Evolutionary conservation across 2,797 vertebrate species (phyloP).

Genomic region (Eleutherodactylus coqui): DNA sequence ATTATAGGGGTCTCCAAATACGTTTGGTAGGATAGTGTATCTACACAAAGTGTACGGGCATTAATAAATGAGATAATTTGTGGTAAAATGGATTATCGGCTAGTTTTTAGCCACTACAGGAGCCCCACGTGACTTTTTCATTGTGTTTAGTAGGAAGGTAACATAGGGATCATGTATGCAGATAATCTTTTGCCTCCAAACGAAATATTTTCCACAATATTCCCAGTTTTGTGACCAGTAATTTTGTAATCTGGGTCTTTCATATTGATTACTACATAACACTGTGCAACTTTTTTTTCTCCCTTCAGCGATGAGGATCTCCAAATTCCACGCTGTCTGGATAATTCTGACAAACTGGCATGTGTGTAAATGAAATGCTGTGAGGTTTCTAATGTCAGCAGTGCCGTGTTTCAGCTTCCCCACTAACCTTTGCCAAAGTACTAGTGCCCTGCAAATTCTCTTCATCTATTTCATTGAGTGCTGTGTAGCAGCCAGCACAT

Average conservation of each 20-base stretch:
- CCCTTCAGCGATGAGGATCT: constrained; percentile 66
- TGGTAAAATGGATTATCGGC: no score
- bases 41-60: no score
- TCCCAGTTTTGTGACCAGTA: not conserved
- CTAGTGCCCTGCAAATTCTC: constrained; percentile 76
- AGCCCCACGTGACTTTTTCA: no score
- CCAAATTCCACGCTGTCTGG: constrained; percentile 77
- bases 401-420: constrained; percentile 76
- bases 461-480: constrained; percentile 80
- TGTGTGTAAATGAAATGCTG: constrained; percentile 79
- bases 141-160: no score
- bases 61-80: no score
- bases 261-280: not conserved
- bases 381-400: constrained; percentile 74
- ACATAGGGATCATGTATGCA: no score
- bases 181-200: no score
- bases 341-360: constrained; percentile 77
- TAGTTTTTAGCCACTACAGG: no score
- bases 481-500: constrained; percentile 78
- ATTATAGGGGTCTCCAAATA: no score
- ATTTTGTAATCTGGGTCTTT: not conserved
- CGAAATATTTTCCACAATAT: no score
- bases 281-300: not conserved
- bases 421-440: constrained; percentile 74
- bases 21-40: no score